A percentile compares a stretch with the other conserved stretches of the same genome.
phyloP scores from a whole-genome alignment of 2,888 invertebrate genomes.

The Rambutsinella grinnellia region DNA sequence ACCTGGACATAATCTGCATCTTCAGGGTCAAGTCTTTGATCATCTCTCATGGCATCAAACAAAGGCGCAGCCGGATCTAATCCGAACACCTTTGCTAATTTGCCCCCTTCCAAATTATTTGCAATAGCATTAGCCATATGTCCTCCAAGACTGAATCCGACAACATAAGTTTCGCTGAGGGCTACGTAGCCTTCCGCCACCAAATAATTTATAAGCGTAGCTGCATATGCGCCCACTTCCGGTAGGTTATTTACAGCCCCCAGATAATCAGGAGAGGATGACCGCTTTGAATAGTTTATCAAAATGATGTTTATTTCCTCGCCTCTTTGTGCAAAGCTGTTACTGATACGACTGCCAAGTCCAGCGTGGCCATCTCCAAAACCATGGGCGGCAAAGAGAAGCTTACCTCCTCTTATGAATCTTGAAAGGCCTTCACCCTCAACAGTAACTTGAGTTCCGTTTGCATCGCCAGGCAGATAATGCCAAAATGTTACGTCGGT shows the following conservation, averaged over 20 bases:
- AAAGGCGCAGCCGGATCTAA: constrained; percentile 79
- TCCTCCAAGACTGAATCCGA: constrained; percentile 77
- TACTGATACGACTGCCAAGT: constrained; percentile 30
- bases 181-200: constrained; percentile 73
- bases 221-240: constrained; percentile 75
- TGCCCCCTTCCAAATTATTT: constrained; percentile 71
- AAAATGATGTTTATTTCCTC: constrained; percentile 74
- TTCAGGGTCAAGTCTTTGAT: constrained; percentile 73
- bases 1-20: constrained; percentile 83
- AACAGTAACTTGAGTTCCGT: not conserved
- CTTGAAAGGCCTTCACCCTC: constrained; percentile 7
- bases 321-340: constrained; percentile 74
- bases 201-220: constrained; percentile 74
- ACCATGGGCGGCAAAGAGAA: constrained; percentile 62
- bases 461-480: not conserved
- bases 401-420: constrained; percentile 45
- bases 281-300: constrained; percentile 74
- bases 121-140: constrained; percentile 78
- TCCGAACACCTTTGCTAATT: constrained; percentile 57
- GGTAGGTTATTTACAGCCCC: constrained; percentile 74
- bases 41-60: constrained; percentile 72
- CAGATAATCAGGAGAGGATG: constrained; percentile 77
- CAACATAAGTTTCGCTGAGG: constrained; percentile 73
- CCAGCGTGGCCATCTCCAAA: constrained; percentile 51
- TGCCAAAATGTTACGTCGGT: constrained; percentile 58